Evolutionary conservation across 2,888 invertebrate genomes (phyloP).

Genomic region (Ophonus ardosiacus): DNA sequence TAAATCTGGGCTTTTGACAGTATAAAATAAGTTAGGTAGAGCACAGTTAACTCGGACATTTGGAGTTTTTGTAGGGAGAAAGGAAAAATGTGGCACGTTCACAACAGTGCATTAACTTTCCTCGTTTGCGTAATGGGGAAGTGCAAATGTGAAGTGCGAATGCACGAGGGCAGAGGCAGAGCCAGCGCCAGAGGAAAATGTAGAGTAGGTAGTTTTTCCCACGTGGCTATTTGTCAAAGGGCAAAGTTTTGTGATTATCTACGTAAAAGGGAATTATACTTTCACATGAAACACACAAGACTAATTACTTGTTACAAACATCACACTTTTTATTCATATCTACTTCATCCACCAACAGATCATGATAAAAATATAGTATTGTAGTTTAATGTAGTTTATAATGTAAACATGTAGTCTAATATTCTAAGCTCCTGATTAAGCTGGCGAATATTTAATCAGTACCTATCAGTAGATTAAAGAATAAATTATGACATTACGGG

Average conservation of each 20-base stretch:
- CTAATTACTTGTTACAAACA: not conserved
- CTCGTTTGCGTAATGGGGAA: constrained; percentile 46
- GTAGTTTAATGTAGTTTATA: too few relatives aligned
- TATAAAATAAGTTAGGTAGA: constrained; percentile 32
- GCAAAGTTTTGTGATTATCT: not conserved
- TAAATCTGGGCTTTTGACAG: constrained; percentile 45
- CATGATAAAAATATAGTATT: too few relatives aligned
- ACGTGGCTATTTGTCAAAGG: constrained; percentile 6
- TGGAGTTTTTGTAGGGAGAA: constrained; percentile 24
- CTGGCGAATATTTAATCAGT: too few relatives aligned
- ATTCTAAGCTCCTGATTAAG: too few relatives aligned
- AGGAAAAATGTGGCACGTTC: constrained; percentile 16
- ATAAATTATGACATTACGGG: too few relatives aligned
- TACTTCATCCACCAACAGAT: not conserved
- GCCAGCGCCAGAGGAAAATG: not conserved
- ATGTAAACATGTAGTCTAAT: too few relatives aligned
- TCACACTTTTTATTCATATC: not conserved
- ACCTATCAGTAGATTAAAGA: too few relatives aligned
- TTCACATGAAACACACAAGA: not conserved
- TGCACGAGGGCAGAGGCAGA: not conserved
- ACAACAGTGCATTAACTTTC: constrained; percentile 54
- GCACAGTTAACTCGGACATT: not conserved
- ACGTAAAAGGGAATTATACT: not conserved
- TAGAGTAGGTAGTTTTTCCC: constrained; percentile 12
- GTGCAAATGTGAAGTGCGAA: constrained; percentile 43